Evolutionary conservation across 2,888 invertebrate genomes (phyloP).

Genomic region (Baccha elongata): DNA sequence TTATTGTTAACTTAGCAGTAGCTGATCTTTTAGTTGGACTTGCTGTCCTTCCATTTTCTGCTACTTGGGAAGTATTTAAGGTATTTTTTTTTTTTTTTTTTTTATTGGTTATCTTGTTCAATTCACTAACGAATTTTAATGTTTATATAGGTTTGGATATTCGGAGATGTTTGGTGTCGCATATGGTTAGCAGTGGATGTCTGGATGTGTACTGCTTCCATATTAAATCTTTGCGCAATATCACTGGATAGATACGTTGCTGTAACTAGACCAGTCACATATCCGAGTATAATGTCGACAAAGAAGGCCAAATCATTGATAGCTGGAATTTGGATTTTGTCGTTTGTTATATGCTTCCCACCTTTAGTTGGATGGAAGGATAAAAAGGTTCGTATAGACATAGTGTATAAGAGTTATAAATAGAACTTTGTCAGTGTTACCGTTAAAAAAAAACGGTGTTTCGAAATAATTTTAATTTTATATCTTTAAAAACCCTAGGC

Average conservation of each 20-base stretch:
- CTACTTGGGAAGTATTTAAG: slow-evolving; percentile 96
- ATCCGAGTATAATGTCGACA: slow-evolving; percentile 95
- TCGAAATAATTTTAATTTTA: no score
- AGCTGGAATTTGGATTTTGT: slow-evolving; percentile 96
- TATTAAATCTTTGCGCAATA: slow-evolving; percentile 97
- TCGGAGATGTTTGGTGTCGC: slow-evolving; percentile 97
- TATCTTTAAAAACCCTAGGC: no score
- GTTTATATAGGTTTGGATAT: slow-evolving; percentile 93
- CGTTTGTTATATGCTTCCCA: slow-evolving; percentile 98
- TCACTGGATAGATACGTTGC: slow-evolving; percentile 98
- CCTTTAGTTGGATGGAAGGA: slow-evolving; percentile 97
- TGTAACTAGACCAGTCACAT: slow-evolving; percentile 97
- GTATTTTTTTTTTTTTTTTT: slow-evolving; percentile 82
- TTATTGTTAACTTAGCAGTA: slow-evolving; percentile 97
- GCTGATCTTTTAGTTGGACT: slow-evolving; percentile 98
- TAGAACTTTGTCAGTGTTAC: no score
- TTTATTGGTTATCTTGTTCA: neutral
- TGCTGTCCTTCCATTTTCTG: slow-evolving; percentile 97
- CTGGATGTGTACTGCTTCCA: slow-evolving; percentile 99
- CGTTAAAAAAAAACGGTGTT: no score
- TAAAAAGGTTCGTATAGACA: slow-evolving; percentile 84
- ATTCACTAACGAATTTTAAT: slow-evolving; percentile 2
- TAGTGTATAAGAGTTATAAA: no score
- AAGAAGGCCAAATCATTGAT: slow-evolving; percentile 93
- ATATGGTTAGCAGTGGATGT: slow-evolving; percentile 99